A percentile compares a stretch with the other conserved stretches of the same genome.
Evolutionary conservation across 2,113 vertebrate species (phyloP).

Genomic region (Sisor rabdophorus): DNA sequence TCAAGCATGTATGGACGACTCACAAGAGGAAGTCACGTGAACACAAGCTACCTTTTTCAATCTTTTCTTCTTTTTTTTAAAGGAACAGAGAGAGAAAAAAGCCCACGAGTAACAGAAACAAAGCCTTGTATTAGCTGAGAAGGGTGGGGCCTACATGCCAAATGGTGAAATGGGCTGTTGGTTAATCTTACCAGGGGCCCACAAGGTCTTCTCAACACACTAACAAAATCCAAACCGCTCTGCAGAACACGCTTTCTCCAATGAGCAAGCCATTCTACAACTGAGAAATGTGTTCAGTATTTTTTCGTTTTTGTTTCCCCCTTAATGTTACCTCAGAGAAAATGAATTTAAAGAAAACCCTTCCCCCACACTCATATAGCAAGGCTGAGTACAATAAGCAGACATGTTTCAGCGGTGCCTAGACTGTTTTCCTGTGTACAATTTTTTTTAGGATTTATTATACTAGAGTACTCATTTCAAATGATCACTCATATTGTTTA

Average conservation of each 20-base stretch:
- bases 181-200: constrained; percentile 59
- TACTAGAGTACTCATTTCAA: not conserved
- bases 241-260: not conserved
- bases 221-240: constrained; percentile 50
- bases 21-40: constrained; percentile 70
- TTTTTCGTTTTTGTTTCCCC: not conserved
- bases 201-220: constrained; percentile 55
- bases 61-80: constrained; percentile 61
- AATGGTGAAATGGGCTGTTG: constrained; percentile 59
- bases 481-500: too few relatives aligned
- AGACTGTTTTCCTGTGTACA: not conserved
- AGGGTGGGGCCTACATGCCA: constrained; percentile 62
- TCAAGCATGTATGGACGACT: constrained; percentile 63
- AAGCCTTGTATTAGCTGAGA: constrained; percentile 64
- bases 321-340: constrained; percentile 27
- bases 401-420: constrained; percentile 13
- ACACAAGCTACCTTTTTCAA: constrained; percentile 56
- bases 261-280: constrained; percentile 11
- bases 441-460: too few relatives aligned
- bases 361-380: constrained; percentile 33
- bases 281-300: not conserved
- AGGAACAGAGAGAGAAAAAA: constrained; percentile 47
- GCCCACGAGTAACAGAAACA: constrained; percentile 68
- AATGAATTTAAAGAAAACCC: constrained; percentile 29
- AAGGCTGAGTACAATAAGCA: constrained; percentile 27